Conservation (phyloP, 2,888 invertebrate species). For the Notocelia uddmanniana region DNA sequence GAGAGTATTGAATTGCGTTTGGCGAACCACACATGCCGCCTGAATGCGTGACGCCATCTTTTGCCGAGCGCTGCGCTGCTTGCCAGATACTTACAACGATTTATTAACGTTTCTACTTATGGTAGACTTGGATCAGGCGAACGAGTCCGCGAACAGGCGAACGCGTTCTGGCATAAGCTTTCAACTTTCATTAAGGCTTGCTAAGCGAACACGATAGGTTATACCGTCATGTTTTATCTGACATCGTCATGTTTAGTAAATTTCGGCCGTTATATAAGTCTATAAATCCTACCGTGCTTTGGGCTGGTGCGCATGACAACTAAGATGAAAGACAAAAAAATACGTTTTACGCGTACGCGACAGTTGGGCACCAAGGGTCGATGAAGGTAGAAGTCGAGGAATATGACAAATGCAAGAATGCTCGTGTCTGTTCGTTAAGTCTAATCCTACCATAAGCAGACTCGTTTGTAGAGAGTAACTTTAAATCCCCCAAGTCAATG, state of each 20-base stretch:
- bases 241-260: too few relatives aligned
- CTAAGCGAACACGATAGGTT: too few relatives aligned
- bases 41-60: slow-evolving; percentile 54
- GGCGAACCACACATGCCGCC: slow-evolving; percentile 62
- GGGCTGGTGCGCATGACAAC: too few relatives aligned
- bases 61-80: slow-evolving; percentile 34
- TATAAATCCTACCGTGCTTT: too few relatives aligned
- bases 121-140: not conserved
- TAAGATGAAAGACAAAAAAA: too few relatives aligned
- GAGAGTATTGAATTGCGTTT: slow-evolving; percentile 62
- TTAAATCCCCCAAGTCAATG: slow-evolving; percentile 20
- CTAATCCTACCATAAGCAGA: slow-evolving; percentile 1
- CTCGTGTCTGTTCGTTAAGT: not conserved
- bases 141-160: too few relatives aligned
- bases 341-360: too few relatives aligned
- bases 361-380: too few relatives aligned
- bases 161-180: not conserved
- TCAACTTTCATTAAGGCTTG: not conserved
- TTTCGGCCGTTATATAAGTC: too few relatives aligned
- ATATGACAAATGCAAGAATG: not conserved
- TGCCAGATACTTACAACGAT: slow-evolving; percentile 18
- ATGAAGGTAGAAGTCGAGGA: too few relatives aligned
- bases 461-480: slow-evolving; percentile 6
- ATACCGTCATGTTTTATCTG: too few relatives aligned
- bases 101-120: slow-evolving; percentile 5